Evolutionary conservation across 2,113 vertebrate species (phyloP), one percentile per base, ranked within the genome.

Genomic region (Nibea albiflora): DNA sequence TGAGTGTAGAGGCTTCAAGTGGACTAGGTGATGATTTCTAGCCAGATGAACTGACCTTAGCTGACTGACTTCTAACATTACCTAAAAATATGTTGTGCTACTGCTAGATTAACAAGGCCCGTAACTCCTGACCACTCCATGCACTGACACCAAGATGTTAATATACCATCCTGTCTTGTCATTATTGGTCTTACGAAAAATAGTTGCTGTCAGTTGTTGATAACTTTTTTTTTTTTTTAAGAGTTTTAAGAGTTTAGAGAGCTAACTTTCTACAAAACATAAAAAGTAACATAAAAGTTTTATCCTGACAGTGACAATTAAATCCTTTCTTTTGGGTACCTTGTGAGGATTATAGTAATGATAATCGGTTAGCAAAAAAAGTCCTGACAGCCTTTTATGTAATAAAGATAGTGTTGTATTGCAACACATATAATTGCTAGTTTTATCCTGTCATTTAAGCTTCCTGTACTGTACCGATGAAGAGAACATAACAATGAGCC

Each of bases 401-500:
- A 28, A 54, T 49, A 54, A 67, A 81, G 14, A 58, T 19, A 47
- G 35, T 54, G 52, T 39, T 84, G 17, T 54, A 42, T 83, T 66
- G 61, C 52, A 80, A 26, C 53, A 65, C 58, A 80, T 70, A 14
- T 39, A 71, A 84, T 68, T 78, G 64, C 67, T 26, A 39, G 47
- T 61, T 79, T 65, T 39, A 63, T 68, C 17, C 42, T 72, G 74
- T 76, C 74, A 81, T 72, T 75, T 44, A 72, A 79, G 54, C 60
- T 63, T 79, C 50, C 47, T 74, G 54, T 47, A 10, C 28, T 1
- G 17, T 20, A 54, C 46, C 16, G 15, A 78, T 72, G 72, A 74
- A 78, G 24, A 68, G 70, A 70, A 73, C 60, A 82, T 24, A 82
- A 85, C 83, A 88, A 86, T 78, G 73, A 82, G 44, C 67, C 44